Evolutionary conservation across 2,888 invertebrate species (phyloP), one percentile per base, ranked within the genome.

Genomic region (Pristionchus maxplancki): DNA sequence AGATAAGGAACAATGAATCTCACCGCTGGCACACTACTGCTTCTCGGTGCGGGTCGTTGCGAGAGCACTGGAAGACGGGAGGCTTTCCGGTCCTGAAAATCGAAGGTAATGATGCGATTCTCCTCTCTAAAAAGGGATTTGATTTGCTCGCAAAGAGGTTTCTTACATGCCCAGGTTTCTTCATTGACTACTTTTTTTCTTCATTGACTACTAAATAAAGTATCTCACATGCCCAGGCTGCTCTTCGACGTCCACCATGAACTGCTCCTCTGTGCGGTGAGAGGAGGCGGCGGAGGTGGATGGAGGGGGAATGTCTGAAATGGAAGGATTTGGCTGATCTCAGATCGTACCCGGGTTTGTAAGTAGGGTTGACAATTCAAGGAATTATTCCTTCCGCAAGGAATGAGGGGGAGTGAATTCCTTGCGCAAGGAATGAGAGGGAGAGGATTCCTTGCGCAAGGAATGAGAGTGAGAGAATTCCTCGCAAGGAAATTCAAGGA

Each of bases 31-130:
- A 83, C 53, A 83, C 82, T 83, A n/a, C 48, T 44, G 34, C 28
- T 28, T 13, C 53, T 6, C 4, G n/a, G n/a, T 13, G 53, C 53
- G 53, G 53, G 53, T 50, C 82, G 50, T 17, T 83, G 53, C 24
- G 37, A 9, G 53, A 83, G 82, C 53, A 83, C 82, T 9, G 82
- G 82, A 31, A 83, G 82, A 20, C 82, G 82, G 11, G 82, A 83
- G 4, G 53, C 82, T 53, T 53, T 50, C 53, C 78, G 78, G 48
- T 78, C 78, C 78, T 78, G 44, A 40, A 74, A 74, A n/a, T 28
- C n/a, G n/a, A n/a, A n/a, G n/a, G n/a, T n/a, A n/a, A n/a, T n/a
- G n/a, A n/a, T n/a, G n/a, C n/a, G n/a, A n/a, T n/a, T n/a, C n/a
- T n/a, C n/a, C n/a, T n/a, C n/a, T n/a, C n/a, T n/a, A n/a, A n/a